Percentiles rank a stretch among this genome's conserved stretches.
Evolutionary conservation across 2,888 invertebrate genomes (phyloP).

Genomic region (Bembecia ichneumoniformis): DNA sequence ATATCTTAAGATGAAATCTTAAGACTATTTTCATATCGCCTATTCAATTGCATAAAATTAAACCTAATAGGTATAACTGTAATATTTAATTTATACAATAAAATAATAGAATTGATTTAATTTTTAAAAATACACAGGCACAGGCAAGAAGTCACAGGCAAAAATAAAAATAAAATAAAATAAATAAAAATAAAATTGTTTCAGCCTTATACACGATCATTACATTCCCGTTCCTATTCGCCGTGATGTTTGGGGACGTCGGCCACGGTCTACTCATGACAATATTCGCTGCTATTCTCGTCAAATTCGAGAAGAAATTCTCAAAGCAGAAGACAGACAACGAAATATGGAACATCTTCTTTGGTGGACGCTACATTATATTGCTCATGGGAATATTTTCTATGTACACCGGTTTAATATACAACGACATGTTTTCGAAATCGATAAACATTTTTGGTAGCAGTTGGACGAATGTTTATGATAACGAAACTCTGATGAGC

Average conservation of each 20-base stretch:
- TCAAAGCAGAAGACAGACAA: constrained; percentile 60
- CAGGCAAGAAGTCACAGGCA: too few relatives aligned
- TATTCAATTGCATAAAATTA: too few relatives aligned
- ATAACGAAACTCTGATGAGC: constrained; percentile 32
- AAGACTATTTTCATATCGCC: too few relatives aligned
- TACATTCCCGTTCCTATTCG: constrained; percentile 84
- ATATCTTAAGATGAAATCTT: too few relatives aligned
- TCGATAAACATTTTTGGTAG: constrained; percentile 79
- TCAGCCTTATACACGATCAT: constrained; percentile 80
- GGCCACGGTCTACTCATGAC: constrained; percentile 81
- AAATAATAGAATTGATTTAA: too few relatives aligned
- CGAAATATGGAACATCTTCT: constrained; percentile 81
- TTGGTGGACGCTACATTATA: constrained; percentile 81
- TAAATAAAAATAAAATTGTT: constrained; percentile 12
- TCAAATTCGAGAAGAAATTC: constrained; percentile 75
- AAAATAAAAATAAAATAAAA: too few relatives aligned
- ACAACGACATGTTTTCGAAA: constrained; percentile 82
- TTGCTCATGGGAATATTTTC: constrained; percentile 82
- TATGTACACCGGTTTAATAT: constrained; percentile 81
- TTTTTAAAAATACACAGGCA: too few relatives aligned
- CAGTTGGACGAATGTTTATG: constrained; percentile 69
- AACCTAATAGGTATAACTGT: too few relatives aligned
- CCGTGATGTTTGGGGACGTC: constrained; percentile 84
- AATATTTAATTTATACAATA: too few relatives aligned
- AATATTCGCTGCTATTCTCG: constrained; percentile 75